Evolutionary conservation across 2,113 vertebrate genomes (phyloP), one percentile per base, ranked within the genome.

Genomic region (Argyrosomus japonicus): DNA sequence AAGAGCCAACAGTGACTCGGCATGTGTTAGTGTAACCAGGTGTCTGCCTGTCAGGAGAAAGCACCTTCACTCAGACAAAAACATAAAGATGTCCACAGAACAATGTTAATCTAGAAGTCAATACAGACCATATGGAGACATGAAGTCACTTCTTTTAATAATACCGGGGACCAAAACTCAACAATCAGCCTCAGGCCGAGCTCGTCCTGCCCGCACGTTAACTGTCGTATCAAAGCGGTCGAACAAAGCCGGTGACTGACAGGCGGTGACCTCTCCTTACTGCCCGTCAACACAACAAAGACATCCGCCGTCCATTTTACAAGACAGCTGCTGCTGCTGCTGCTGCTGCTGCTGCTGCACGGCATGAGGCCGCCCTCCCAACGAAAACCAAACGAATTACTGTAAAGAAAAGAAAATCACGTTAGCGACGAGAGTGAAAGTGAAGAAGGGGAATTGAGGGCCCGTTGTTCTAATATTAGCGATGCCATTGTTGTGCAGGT

Each of bases 361-460:
- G 5, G 76, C n/a, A 9, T 6, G 67, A 62, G 68, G 65, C 76
- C 36, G 45, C 56, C 67, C 74, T 9, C 47, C 57, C 23, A 25
- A 64, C 58, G 2, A 29, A 72, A 64, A 29, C 23, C 82, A 85
- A 70, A 76, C 72, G 17, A 87, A 91, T 90, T 75, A 92, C 89
- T 88, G 91, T 88, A 87, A 83, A 90, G 87, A 88, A 90, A 88
- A 80, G 84, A 3, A 88, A 93, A 93, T 93, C 81, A 60, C 4
- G 83, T 93, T 92, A 92, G 85, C 57, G 81, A 79, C 4, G 53
- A 79, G 79, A 82, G 81, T 50, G 76, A 71, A 85, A 21, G 70
- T 61, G 81, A 83, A 48, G 65, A 77, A 7, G 36, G 36, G 60
- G 60, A 83, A 62, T 75, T 36, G 10, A 68, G 1, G 36, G 77